A percentile compares a stretch with the other conserved stretches of the same genome.
Conservation (phyloP, 2,113 vertebrate species). For the human (Homo sapiens) region DNA sequence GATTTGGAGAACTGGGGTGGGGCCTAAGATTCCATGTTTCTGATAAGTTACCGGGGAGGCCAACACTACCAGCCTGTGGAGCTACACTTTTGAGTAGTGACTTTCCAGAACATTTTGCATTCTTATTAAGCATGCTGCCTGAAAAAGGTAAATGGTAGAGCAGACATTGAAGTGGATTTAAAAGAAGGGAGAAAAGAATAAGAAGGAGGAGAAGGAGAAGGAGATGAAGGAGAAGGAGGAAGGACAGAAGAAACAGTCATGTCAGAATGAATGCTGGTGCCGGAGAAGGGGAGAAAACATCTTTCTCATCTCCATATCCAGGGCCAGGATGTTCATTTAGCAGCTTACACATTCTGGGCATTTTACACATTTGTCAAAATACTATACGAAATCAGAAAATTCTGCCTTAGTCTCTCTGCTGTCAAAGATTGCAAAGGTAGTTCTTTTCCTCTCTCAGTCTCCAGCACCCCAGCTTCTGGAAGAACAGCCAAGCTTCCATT, state of each 20-base stretch:
- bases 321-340: neutral
- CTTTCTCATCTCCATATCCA: rapidly evolving
- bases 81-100: neutral
- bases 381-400: neutral
- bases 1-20: neutral
- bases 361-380: neutral
- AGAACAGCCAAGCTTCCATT: neutral
- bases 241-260: rapidly evolving
- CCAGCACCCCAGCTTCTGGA: rapidly evolving
- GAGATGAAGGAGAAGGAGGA: neutral
- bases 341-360: neutral
- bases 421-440: neutral
- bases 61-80: rapidly evolving
- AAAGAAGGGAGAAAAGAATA: neutral
- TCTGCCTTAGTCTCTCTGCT: neutral
- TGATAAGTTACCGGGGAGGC: neutral
- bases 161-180: neutral
- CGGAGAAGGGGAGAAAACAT: neutral
- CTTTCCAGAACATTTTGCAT: neutral
- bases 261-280: neutral
- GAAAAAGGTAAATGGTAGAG: neutral
- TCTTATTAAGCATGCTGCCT: neutral
- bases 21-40: neutral
- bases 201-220: neutral
- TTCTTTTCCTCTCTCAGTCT: neutral